Evolutionary conservation across 2,888 invertebrate species (phyloP).

Genomic region (Dastarcus helophoroides): DNA sequence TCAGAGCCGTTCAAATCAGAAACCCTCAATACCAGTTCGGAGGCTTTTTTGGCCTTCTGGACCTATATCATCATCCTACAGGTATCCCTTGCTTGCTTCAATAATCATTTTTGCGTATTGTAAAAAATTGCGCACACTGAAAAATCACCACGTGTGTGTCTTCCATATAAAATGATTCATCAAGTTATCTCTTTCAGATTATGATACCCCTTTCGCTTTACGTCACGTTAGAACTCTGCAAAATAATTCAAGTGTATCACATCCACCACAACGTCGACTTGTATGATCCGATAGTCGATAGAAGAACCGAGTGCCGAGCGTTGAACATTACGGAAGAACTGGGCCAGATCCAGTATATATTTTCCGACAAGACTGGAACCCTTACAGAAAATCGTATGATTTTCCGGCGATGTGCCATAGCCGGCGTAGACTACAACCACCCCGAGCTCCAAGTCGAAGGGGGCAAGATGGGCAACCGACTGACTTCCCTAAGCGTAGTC

Average conservation of each 20-base stretch:
- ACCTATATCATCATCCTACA: slow-evolving; percentile 92
- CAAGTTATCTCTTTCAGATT: slow-evolving; percentile 44
- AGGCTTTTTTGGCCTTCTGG: slow-evolving; percentile 83
- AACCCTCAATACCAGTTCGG: slow-evolving; percentile 33
- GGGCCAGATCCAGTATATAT: slow-evolving; percentile 89
- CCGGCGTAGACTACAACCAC: slow-evolving; percentile 83
- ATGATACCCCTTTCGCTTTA: slow-evolving; percentile 96
- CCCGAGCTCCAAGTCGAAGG: slow-evolving; percentile 61
- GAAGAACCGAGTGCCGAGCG: slow-evolving; percentile 79
- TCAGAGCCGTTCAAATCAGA: slow-evolving; percentile 57
- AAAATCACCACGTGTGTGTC: too few species aligned
- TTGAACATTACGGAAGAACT: slow-evolving; percentile 95
- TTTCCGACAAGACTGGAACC: slow-evolving; percentile 97
- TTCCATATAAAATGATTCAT: background rate
- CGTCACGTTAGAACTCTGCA: slow-evolving; percentile 93
- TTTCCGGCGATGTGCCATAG: slow-evolving; percentile 81
- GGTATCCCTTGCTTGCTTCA: too few species aligned
- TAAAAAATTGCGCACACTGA: too few species aligned
- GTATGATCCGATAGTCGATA: slow-evolving; percentile 74
- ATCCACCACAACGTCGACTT: slow-evolving; percentile 84
- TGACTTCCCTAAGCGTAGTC: slow-evolving; percentile 38
- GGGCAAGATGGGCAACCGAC: slow-evolving; percentile 37
- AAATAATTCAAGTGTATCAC: slow-evolving; percentile 89
- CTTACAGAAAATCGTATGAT: slow-evolving; percentile 97
- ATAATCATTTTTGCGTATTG: too few species aligned